These are phyloP conservation scores for Malacosoma neustria DNA, from an alignment of 2,888 invertebrate genomes.

Conservation along the genomic window DNA sequence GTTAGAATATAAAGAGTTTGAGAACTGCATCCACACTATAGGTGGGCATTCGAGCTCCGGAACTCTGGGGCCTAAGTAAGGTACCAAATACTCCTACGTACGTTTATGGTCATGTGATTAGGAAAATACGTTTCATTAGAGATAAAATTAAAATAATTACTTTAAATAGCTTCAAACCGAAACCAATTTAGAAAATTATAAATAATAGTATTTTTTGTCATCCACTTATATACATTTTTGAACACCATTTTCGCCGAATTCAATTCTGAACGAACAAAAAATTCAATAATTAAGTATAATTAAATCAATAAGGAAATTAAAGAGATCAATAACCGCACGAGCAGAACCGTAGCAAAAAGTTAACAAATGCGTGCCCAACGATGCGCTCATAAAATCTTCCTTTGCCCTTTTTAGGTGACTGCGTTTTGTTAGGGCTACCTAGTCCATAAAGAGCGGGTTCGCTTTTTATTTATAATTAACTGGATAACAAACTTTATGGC, in stretches of 20 bases:
- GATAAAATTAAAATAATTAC: too few species aligned
- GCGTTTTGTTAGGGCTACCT: not conserved
- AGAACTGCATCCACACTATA: too few species aligned
- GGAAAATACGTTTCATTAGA: too few species aligned
- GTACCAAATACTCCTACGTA: too few species aligned
- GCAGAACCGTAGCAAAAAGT: slow-evolving; percentile 19
- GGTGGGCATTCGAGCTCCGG: too few species aligned
- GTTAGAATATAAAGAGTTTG: too few species aligned
- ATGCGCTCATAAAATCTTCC: slow-evolving; percentile 20
- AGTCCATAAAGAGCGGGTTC: not conserved
- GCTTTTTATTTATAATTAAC: not conserved
- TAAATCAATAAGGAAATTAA: slow-evolving; percentile 8
- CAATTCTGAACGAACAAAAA: not conserved
- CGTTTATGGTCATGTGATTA: too few species aligned
- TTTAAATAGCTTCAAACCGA: too few species aligned
- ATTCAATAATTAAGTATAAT: not conserved
- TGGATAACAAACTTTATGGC: not conserved
- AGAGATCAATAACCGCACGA: slow-evolving; percentile 22
- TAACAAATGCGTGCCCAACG: slow-evolving; percentile 21
- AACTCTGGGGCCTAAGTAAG: too few species aligned
- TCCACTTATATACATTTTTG: not conserved
- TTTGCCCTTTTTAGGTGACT: slow-evolving; percentile 8
- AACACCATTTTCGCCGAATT: not conserved
- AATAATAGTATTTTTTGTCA: not conserved
- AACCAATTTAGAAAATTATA: not conserved